Base-by-base conservation (phyloP, 2,888 invertebrate species). In the Volucella zonaria region DNA sequence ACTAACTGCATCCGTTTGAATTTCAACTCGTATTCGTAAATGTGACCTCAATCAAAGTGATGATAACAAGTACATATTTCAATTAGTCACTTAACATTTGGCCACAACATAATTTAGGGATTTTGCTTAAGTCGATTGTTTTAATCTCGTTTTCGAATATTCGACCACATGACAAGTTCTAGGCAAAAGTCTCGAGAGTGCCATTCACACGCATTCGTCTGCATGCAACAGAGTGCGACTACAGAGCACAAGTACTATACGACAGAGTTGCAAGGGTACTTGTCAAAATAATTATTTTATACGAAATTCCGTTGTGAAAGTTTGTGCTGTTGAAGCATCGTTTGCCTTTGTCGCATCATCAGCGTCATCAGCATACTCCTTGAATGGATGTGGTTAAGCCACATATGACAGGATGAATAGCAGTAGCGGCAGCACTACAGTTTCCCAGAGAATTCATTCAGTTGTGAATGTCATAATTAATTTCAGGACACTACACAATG, bases 231-330 rank as follows among this genome's bases (percentile, higher is more conserved):
- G 52, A 83, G 82, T 79, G 40, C 14, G 52, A 2, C 18, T 23
- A 23, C 45, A 45, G n/a, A n/a, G 59, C 70, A 70, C 45, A 14
- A 71, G 77, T 71, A 61, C 31, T 31, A 31, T 31, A 31, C 4
- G 12, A 12, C 23, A 51, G 9, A 71, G 67, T 71, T 66, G 73
- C 66, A 73, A 51, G 76, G 54, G 70, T 62, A 71, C 76, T 77
- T 85, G 85, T 77, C 85, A 85, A 85, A 85, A 85, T 81, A 85
- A 85, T 85, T 85, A 85, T 85, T 85, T 85, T 85, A 81, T 81
- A 81, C 81, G 68, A 81, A 85, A 81, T 85, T 73, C 85, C 85
- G 81, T 76, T 81, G 81, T 73, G 68, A 85, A 81, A 85, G 76
- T 81, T 85, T 76, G 67, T 73, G 67, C 67, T 73, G 85, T 56